phyloP scores from a whole-genome alignment of 2,113 vertebrate species.

The Muntiacus reevesi region DNA sequence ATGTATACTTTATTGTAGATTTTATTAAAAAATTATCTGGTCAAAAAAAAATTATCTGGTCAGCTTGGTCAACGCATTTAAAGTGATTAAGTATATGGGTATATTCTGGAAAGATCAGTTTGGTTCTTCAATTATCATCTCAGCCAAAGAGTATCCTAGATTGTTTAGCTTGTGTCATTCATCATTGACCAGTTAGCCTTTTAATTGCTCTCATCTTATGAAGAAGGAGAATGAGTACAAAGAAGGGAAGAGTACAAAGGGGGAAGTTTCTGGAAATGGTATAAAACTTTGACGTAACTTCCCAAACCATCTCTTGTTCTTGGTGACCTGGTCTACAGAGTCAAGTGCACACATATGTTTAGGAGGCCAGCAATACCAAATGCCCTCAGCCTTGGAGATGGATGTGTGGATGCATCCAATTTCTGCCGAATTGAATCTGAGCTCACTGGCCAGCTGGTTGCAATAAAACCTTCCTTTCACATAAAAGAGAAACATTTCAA shows the following conservation, averaged over 20 bases:
- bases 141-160: background rate
- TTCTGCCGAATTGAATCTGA: background rate
- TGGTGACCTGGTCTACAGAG: background rate
- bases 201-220: background rate
- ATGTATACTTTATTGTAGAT: background rate
- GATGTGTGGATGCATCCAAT: background rate
- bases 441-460: slow-evolving; percentile 27
- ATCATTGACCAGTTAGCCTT: background rate
- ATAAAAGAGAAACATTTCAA: background rate
- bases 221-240: background rate
- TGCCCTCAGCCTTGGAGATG: background rate
- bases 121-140: background rate
- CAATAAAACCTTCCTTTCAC: slow-evolving; percentile 49
- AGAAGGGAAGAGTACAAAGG: background rate
- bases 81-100: background rate
- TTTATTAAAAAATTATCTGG: background rate
- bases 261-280: slow-evolving; percentile 41
- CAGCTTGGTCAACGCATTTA: background rate
- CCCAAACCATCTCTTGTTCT: background rate
- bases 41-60: background rate
- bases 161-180: background rate
- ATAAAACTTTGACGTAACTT: background rate
- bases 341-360: background rate
- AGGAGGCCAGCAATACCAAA: background rate
- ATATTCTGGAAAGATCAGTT: background rate